phyloP scores from a whole-genome alignment of 2,888 invertebrate genomes.

The Oxyscelio sp. region DNA sequence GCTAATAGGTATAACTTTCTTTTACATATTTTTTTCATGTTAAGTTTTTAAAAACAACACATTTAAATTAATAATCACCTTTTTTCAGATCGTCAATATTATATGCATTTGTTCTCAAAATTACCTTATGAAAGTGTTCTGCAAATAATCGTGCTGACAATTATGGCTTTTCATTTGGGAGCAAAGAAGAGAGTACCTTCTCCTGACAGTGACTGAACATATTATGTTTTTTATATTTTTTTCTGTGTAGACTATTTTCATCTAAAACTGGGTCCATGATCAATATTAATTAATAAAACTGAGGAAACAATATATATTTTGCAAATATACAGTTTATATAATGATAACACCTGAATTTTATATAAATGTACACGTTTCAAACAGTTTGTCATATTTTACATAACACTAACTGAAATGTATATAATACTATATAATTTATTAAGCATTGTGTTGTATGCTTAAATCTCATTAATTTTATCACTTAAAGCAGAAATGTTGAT shows the following conservation, averaged over 20 bases:
- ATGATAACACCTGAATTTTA: slow-evolving; percentile 9
- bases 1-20: too few species aligned
- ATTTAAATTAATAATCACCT: slow-evolving; percentile 5
- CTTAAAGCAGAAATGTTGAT: not conserved
- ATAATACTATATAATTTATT: slow-evolving; percentile 19
- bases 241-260: too few species aligned
- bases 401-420: slow-evolving; percentile 35
- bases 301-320: not conserved
- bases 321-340: slow-evolving; percentile 21
- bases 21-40: too few species aligned
- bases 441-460: not conserved
- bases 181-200: not conserved
- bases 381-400: slow-evolving; percentile 55
- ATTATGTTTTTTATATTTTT: not conserved
- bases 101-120: not conserved
- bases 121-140: slow-evolving; percentile 25
- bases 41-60: too few species aligned
- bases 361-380: slow-evolving; percentile 23
- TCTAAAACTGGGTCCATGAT: slow-evolving; percentile 7
- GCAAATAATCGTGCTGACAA: slow-evolving; percentile 44
- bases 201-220: too few species aligned
- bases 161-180: slow-evolving; percentile 43
- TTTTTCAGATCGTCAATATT: slow-evolving; percentile 19
- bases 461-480: slow-evolving; percentile 16
- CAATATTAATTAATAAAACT: not conserved